Evolutionary conservation across 2,113 vertebrate genomes (phyloP).

Genomic region (Scopus umbretta): DNA sequence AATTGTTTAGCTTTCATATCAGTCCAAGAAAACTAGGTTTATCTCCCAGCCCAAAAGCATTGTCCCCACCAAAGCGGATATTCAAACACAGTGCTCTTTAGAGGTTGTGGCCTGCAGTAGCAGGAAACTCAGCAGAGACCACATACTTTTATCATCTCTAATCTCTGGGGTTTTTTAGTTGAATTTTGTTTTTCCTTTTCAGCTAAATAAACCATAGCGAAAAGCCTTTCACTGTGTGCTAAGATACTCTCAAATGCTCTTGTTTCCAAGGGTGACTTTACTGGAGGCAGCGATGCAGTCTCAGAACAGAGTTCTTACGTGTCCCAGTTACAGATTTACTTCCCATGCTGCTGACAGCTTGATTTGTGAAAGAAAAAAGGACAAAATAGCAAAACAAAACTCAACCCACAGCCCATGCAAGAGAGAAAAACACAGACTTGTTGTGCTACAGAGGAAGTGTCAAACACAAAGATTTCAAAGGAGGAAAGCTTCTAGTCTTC

Average conservation of each 20-base stretch:
- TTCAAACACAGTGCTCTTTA: not conserved
- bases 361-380: conserved; percentile 37
- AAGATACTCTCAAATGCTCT: not conserved
- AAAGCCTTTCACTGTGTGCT: conserved; percentile 10
- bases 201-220: not conserved
- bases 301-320: not conserved
- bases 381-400: conserved; percentile 21
- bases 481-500: not conserved
- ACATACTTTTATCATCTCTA: not conserved
- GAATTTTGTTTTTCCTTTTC: conserved; percentile 17
- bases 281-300: not conserved
- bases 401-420: not conserved
- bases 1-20: not conserved
- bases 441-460: not conserved
- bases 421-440: conserved; percentile 12
- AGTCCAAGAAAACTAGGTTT: not conserved
- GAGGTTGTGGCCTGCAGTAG: not conserved
- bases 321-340: conserved; percentile 34
- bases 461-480: conserved; percentile 7
- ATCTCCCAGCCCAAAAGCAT: not conserved
- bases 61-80: not conserved
- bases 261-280: conserved; percentile 44
- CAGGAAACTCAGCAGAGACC: not conserved
- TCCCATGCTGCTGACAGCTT: not conserved
- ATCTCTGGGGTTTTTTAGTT: not conserved